phyloP scores from a whole-genome alignment of 2,888 invertebrate species.

The Pristionchus arcanus region DNA sequence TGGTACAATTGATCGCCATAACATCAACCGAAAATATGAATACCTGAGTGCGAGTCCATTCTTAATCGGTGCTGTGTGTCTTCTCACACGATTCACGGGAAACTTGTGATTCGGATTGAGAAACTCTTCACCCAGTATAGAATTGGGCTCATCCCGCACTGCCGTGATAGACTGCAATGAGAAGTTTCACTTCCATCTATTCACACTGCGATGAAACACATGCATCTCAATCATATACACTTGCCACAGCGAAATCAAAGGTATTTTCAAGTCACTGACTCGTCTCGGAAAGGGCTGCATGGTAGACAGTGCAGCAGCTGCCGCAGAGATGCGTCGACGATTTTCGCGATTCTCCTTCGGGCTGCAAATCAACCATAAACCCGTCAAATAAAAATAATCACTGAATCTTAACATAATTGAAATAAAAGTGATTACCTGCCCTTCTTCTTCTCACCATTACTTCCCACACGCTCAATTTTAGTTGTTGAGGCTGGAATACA shows the following conservation, averaged over 20 bases:
- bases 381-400: neutral
- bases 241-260: too few relatives aligned
- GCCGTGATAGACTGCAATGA: neutral
- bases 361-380: neutral
- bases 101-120: constrained; percentile 51
- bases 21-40: too few relatives aligned
- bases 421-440: neutral
- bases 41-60: constrained; percentile 45
- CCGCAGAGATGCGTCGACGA: neutral
- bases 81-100: constrained; percentile 19
- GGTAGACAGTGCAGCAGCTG: neutral
- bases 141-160: constrained; percentile 41
- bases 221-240: neutral
- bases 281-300: constrained; percentile 29
- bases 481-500: neutral
- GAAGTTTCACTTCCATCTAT: neutral
- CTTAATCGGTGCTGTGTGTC: constrained; percentile 52
- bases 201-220: too few relatives aligned
- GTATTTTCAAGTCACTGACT: neutral
- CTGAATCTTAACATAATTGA: neutral
- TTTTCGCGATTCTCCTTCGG: neutral
- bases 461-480: neutral
- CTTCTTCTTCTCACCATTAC: neutral
- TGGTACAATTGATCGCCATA: too few relatives aligned
- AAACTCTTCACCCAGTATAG: constrained; percentile 51